Conservation (phyloP, 2,888 invertebrate genomes). For the Hypercompe scribonia region DNA sequence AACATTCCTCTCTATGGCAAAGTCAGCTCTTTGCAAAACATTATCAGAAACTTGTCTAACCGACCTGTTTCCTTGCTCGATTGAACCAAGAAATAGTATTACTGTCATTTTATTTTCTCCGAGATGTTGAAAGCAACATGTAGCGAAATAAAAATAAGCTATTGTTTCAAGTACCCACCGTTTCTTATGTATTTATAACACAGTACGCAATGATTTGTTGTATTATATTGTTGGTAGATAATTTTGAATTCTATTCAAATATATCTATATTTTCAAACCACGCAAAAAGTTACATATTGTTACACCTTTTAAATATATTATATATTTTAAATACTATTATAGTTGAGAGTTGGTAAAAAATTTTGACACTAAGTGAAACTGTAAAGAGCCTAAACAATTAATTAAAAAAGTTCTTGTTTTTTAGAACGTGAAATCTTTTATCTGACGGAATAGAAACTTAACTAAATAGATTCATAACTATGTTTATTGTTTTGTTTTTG, state of each 20-base stretch:
- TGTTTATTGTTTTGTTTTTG: not conserved
- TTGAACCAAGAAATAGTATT: conserved; percentile 23
- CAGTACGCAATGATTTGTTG: not conserved
- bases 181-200: not conserved
- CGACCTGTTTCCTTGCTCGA: conserved; percentile 20
- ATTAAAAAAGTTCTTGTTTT: no score
- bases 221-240: not conserved
- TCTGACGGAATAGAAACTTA: not conserved
- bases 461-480: not conserved
- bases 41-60: conserved; percentile 32
- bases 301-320: no score
- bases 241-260: not conserved
- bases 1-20: not conserved
- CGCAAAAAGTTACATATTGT: no score
- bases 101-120: conserved; percentile 21
- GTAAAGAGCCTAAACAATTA: no score
- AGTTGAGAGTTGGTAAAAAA: no score
- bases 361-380: not conserved
- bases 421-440: no score
- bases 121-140: conserved; percentile 1
- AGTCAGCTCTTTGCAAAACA: conserved; percentile 7
- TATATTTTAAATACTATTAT: no score
- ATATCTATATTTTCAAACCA: not conserved
- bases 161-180: not conserved
- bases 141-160: conserved; percentile 12